A percentile compares a stretch with the other conserved stretches of the same genome.
These are phyloP conservation scores for Drosophila borealis DNA, from an alignment of 2,888 invertebrate species.

Conservation along the genomic window DNA sequence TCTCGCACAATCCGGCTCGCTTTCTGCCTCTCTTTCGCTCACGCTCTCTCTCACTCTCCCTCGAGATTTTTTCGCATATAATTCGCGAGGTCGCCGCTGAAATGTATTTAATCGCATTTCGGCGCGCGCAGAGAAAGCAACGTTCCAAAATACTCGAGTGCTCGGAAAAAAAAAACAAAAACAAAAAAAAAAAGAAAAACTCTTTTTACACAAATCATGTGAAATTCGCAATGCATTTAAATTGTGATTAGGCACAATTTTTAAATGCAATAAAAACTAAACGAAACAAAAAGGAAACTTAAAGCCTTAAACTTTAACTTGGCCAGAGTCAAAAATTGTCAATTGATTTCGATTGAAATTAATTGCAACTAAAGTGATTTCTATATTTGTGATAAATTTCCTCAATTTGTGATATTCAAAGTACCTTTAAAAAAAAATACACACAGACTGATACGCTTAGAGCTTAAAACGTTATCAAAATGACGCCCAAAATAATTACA, in stretches of 20 bases:
- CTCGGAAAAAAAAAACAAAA: conserved; percentile 19
- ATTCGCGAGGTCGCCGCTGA: conserved; percentile 80
- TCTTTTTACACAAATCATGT: conserved; percentile 32
- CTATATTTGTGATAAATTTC: conserved; percentile 52
- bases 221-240: conserved; percentile 39
- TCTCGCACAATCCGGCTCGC: neutral
- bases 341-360: conserved; percentile 65
- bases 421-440: conserved; percentile 10
- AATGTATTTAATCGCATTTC: conserved; percentile 82
- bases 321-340: conserved; percentile 37
- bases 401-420: conserved; percentile 63
- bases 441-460: conserved; percentile 60
- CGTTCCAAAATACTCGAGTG: conserved; percentile 38
- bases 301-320: conserved; percentile 31
- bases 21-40: conserved; percentile 18
- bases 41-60: conserved; percentile 19
- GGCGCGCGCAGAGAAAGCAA: conserved; percentile 79
- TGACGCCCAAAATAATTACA: conserved; percentile 82
- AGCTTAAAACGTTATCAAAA: conserved; percentile 39
- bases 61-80: conserved; percentile 80
- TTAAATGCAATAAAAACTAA: conserved; percentile 3
- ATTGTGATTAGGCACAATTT: conserved; percentile 55
- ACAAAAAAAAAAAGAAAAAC: conserved; percentile 12
- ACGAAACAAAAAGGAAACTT: conserved; percentile 1
- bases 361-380: conserved; percentile 51